Conservation (phyloP, 2,113 vertebrate genomes). For the Sander vitreus region DNA sequence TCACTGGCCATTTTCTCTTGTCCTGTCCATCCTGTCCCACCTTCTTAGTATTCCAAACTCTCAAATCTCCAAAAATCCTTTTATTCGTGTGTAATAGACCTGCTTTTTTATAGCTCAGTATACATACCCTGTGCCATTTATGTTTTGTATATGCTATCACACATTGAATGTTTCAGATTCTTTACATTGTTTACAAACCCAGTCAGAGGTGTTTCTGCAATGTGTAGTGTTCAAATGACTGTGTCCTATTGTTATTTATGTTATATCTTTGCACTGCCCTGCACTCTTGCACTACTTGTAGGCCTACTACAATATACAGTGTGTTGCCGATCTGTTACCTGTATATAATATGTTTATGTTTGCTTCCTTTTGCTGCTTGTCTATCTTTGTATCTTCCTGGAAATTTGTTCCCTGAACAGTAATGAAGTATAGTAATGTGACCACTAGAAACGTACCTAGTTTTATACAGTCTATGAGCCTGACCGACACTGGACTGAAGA, state of each 20-base stretch:
- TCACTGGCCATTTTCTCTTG: neutral
- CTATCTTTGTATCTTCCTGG: neutral
- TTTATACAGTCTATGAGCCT: no score
- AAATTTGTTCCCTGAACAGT: neutral
- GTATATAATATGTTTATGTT: neutral
- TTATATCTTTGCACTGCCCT: neutral
- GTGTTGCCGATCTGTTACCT: no score
- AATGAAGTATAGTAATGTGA: no score
- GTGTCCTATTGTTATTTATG: neutral
- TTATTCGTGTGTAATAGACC: neutral
- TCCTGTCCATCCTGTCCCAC: no score
- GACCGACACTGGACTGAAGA: no score
- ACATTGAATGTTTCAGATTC: neutral
- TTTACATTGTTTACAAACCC: constrained; percentile 6
- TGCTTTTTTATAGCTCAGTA: neutral
- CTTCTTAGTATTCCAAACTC: neutral
- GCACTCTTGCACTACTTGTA: no score
- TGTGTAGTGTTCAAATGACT: neutral
- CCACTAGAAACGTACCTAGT: no score
- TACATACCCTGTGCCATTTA: neutral
- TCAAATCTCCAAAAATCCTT: neutral
- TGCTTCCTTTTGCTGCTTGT: neutral
- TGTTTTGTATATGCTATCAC: neutral
- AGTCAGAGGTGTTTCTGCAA: constrained; percentile 1
- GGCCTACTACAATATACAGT: neutral